Evolutionary conservation across 2,797 vertebrate species (phyloP), one percentile per base, ranked within the genome.

Genomic region (Myioborus melanocephalus): DNA sequence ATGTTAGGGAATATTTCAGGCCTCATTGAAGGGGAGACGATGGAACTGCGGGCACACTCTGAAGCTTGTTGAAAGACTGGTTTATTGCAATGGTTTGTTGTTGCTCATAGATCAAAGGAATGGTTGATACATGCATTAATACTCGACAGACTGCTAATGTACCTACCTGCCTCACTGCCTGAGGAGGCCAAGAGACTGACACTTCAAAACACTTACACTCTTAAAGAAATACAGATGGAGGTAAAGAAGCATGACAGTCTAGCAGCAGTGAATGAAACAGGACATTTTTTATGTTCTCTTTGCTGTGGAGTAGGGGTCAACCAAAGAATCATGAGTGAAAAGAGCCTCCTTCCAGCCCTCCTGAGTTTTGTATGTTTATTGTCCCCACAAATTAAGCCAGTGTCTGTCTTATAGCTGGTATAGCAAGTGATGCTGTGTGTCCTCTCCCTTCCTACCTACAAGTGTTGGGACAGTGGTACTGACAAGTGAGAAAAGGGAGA

Each of bases 61-160:
- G 6, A 78, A 91, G 49, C 57, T 77, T 19, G 15, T 83, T 89
- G 57, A 83, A 65, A 75, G 43, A 28, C 34, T 83, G 61, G 46
- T n/a, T 91, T 70, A 9, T 73, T 90, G 87, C 30, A 52, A 7
- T 85, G 52, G 70, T 92, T 91, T 89, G 80, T 75, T 90, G 72
- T 66, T 90, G 28, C 46, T 76, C 2, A 1, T 65, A 60, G 87
- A 90, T 91, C 60, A 92, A 93, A 94, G 35, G 37, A 68, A 21
- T 24, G 43, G 50, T 56, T 93, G 80, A 72, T 94, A 41, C 7
- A 69, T 65, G 53, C 57, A 35, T 77, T 83, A 63, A 55, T 75
- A 63, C 60, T 52, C 0, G 0, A 47, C 52, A 55, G 81, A 13
- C 44, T 87, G 28, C 55, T 69, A 61, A 60, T 70, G 28, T 20